Conservation (phyloP, 2,113 vertebrate genomes). For the Apaloderma vittatum region DNA sequence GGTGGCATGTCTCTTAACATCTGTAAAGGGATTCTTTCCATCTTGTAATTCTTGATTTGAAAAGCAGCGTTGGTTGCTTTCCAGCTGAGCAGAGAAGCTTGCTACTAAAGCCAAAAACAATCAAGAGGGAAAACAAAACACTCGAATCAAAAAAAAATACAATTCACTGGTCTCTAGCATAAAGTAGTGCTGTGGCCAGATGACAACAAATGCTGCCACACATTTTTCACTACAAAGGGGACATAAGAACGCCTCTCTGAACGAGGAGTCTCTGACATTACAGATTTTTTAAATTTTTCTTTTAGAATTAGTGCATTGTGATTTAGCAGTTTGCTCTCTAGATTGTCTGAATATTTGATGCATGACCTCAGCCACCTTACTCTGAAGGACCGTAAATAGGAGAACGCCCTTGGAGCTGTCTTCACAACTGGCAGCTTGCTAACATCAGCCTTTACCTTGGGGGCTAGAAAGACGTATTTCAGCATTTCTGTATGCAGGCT, state of each 20-base stretch:
- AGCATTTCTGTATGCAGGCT: neutral
- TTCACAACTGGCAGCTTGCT: neutral
- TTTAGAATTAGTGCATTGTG: neutral
- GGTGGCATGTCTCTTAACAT: neutral
- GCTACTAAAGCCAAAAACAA: neutral
- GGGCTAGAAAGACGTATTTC: neutral
- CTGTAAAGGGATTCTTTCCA: neutral
- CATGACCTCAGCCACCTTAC: neutral
- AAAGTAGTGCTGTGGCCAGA: neutral
- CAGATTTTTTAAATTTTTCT: neutral
- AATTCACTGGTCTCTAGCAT: neutral
- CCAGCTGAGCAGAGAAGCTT: neutral
- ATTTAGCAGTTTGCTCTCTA: neutral
- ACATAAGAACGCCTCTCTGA: neutral
- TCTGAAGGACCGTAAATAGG: neutral
- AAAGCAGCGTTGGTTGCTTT: neutral
- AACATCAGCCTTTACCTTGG: neutral
- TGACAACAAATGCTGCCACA: neutral
- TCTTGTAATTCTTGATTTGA: neutral
- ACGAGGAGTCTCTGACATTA: neutral
- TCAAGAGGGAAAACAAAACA: neutral
- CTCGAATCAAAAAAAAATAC: neutral
- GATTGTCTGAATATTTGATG: neutral
- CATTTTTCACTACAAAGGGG: neutral
- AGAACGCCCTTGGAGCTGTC: constrained; percentile 19